Evolutionary conservation across 2,113 vertebrate genomes (phyloP).

Genomic region (Syngnathus typhle): DNA sequence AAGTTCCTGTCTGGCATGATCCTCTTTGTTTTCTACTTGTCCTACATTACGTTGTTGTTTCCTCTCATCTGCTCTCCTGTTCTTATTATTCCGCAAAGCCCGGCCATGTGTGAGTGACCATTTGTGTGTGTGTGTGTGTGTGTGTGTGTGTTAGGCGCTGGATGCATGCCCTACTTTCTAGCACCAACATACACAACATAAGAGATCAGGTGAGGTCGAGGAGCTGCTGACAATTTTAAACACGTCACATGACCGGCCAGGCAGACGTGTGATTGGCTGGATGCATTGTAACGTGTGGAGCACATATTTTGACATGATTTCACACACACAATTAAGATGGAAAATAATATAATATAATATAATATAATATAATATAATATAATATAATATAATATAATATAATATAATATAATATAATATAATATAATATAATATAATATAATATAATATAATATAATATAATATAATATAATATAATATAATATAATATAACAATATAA

Average conservation of each 20-base stretch:
- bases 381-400: background rate
- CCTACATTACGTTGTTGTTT: slow-evolving; percentile 2
- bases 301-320: slow-evolving; percentile 2
- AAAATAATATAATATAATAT: too few relatives aligned
- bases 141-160: slow-evolving; percentile 35
- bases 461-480: too few relatives aligned
- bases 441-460: too few relatives aligned
- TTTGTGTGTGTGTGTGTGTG: slow-evolving; percentile 20
- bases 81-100: slow-evolving; percentile 22
- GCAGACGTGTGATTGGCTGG: slow-evolving; percentile 36
- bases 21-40: background rate
- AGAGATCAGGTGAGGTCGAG: slow-evolving; percentile 57
- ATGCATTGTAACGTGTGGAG: slow-evolving; percentile 23
- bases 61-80: slow-evolving; percentile 9
- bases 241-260: slow-evolving; percentile 41
- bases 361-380: background rate
- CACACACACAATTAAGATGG: background rate
- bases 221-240: slow-evolving; percentile 42
- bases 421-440: too few relatives aligned
- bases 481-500: too few relatives aligned
- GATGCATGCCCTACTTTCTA: slow-evolving; percentile 56
- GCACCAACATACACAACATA: slow-evolving; percentile 6
- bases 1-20: background rate
- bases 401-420: too few relatives aligned
- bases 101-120: slow-evolving; percentile 20